Conservation (phyloP, 1,140 invertebrate species). For the Mizuhopecten yessoensis region DNA sequence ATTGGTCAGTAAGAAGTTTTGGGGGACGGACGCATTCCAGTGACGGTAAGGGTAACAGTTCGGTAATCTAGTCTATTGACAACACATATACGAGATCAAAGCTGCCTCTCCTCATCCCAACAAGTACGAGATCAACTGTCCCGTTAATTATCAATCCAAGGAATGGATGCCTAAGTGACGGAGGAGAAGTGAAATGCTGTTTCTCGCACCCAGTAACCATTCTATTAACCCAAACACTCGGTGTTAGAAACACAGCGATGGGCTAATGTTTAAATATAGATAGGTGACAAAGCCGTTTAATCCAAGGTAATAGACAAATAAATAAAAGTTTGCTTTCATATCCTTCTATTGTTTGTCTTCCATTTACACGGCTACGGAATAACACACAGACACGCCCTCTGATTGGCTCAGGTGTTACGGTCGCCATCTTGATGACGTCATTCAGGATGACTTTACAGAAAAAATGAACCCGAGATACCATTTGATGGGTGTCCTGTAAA, state of each 20-base stretch:
- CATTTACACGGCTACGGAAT: constrained; percentile 7
- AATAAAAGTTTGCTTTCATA: constrained; percentile 10
- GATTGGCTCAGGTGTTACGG: not conserved
- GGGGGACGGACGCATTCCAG: no score
- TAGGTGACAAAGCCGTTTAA: not conserved
- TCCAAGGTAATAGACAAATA: not conserved
- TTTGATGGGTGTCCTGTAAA: no score
- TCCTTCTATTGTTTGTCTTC: not conserved
- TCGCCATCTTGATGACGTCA: not conserved
- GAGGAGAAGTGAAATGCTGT: not conserved
- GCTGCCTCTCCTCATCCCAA: no score
- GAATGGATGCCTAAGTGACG: not conserved
- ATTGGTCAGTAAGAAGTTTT: no score
- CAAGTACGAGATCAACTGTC: no score
- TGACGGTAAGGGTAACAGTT: no score
- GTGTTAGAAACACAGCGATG: not conserved
- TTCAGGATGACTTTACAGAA: not conserved
- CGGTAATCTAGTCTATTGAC: no score
- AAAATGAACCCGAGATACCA: no score
- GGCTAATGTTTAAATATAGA: not conserved
- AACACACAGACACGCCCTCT: not conserved
- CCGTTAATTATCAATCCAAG: no score
- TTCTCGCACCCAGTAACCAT: not conserved
- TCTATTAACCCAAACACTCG: no score
- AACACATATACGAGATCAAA: no score